Evolutionary conservation across 2,797 vertebrate genomes (phyloP).

Genomic region (Poeciliopsis presidionis): DNA sequence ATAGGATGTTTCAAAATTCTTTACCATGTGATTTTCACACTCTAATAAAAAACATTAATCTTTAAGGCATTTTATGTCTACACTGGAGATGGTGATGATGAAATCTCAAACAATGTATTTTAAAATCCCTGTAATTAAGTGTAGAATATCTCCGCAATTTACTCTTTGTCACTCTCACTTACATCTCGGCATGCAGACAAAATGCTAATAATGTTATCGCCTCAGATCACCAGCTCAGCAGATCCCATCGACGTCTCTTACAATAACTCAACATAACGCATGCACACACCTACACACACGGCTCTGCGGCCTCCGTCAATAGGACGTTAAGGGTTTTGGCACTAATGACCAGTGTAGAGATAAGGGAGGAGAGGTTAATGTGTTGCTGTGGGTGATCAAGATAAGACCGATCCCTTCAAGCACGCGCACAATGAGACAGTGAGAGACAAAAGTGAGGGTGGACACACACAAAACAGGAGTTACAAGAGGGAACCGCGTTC

Average conservation of each 20-base stretch:
- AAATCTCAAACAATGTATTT: neutral
- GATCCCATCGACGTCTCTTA: constrained; percentile 73
- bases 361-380: constrained; percentile 82
- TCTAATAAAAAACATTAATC: neutral
- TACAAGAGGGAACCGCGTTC: neutral
- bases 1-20: neutral
- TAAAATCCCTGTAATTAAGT: neutral
- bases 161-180: constrained; percentile 5
- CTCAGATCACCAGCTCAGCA: constrained; percentile 76
- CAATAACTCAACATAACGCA: constrained; percentile 63
- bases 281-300: constrained; percentile 38
- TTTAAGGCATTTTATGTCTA: neutral
- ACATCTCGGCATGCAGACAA: constrained; percentile 30
- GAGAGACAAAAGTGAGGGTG: constrained; percentile 43
- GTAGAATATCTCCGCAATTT: neutral
- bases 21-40: neutral
- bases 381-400: constrained; percentile 81
- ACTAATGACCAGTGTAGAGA: constrained; percentile 81
- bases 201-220: constrained; percentile 72
- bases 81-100: neutral
- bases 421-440: constrained; percentile 69
- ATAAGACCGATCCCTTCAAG: constrained; percentile 76
- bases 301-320: constrained; percentile 73
- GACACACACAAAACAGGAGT: constrained; percentile 10
- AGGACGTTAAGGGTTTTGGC: constrained; percentile 79